phyloP scores from a whole-genome alignment of 2,888 invertebrate genomes.

The Vandiemenella viatica region DNA sequence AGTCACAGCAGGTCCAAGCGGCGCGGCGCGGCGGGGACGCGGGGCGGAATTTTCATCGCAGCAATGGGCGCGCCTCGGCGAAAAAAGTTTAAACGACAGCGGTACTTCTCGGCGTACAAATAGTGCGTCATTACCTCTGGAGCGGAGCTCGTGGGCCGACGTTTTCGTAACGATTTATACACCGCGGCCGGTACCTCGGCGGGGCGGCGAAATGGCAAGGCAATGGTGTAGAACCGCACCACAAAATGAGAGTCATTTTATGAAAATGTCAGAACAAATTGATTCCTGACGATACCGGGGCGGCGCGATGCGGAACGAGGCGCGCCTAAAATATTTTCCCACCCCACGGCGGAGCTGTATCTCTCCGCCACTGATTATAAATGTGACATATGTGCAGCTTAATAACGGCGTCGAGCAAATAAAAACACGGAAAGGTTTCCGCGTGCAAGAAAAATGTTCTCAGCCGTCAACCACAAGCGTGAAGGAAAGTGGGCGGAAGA shows the following conservation, averaged over 20 bases:
- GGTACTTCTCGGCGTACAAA: background rate
- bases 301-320: background rate
- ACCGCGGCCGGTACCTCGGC: background rate
- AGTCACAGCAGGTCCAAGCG: too few species aligned
- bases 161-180: background rate
- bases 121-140: background rate
- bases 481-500: background rate
- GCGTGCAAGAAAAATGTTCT: background rate
- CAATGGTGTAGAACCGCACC: constrained; percentile 13
- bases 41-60: too few species aligned
- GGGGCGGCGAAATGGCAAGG: constrained; percentile 10
- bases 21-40: too few species aligned
- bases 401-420: background rate
- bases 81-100: too few species aligned
- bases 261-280: constrained; percentile 17
- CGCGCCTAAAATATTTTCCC: too few species aligned
- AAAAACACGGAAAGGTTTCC: too few species aligned
- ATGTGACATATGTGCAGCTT: background rate
- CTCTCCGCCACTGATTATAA: background rate
- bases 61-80: too few species aligned
- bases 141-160: background rate
- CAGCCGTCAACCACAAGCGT: background rate
- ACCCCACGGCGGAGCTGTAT: background rate
- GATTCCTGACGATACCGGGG: constrained; percentile 15
- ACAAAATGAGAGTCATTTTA: constrained; percentile 14